These are phyloP conservation scores for Drosophila histrio DNA, from an alignment of 2,888 invertebrate species.

Conservation along the genomic window DNA sequence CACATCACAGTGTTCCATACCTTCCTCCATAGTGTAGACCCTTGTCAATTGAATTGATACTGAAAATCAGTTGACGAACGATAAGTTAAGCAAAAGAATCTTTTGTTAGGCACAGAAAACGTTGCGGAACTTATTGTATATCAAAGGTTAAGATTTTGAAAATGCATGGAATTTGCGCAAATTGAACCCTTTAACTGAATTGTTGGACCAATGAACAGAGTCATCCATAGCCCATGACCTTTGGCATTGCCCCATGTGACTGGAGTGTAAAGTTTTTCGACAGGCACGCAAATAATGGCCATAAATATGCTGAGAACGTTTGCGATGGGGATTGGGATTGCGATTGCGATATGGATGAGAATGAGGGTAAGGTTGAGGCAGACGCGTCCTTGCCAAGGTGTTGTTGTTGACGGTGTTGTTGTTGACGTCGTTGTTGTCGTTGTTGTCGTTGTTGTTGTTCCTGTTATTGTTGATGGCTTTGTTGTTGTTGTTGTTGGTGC, in stretches of 20 bases:
- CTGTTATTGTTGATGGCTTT: not conserved
- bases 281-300: conserved; percentile 57
- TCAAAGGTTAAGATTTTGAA: not conserved
- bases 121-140: not conserved
- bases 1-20: no score
- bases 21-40: not conserved
- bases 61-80: not conserved
- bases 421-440: not conserved
- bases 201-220: conserved; percentile 1
- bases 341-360: not conserved
- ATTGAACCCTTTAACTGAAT: conserved; percentile 8
- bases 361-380: not conserved
- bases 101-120: not conserved
- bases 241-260: conserved; percentile 31
- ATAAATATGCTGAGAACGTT: conserved; percentile 31
- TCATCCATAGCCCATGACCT: not conserved
- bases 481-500: conserved; percentile 33
- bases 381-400: conserved; percentile 40
- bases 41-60: not conserved
- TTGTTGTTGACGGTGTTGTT: conserved; percentile 13
- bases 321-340: not conserved
- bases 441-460: not conserved
- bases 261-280: conserved; percentile 49
- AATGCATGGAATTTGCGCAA: conserved; percentile 2
- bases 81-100: not conserved